phyloP scores from a whole-genome alignment of 2,797 vertebrate genomes.

The Phrynocephalus guinanensis region DNA sequence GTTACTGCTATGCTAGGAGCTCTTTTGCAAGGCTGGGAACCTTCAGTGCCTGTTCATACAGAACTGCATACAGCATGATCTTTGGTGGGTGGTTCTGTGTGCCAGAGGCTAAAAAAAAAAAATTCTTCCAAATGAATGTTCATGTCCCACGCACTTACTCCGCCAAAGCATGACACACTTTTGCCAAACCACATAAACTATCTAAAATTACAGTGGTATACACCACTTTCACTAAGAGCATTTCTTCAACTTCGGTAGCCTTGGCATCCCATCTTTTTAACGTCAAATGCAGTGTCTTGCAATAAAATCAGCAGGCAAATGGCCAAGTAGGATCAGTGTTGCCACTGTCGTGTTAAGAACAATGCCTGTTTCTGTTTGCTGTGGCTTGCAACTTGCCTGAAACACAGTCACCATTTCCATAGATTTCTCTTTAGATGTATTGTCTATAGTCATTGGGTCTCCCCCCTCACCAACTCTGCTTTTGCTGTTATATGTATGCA shows the following conservation, averaged over 20 bases:
- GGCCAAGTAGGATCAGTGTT: neutral
- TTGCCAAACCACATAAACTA: neutral
- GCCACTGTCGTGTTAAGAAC: neutral
- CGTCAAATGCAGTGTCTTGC: neutral
- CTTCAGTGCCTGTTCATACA: neutral
- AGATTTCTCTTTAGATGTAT: neutral
- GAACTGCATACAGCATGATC: neutral
- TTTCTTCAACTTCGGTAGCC: neutral
- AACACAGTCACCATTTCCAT: neutral
- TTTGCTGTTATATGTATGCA: neutral
- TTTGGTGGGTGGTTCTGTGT: neutral
- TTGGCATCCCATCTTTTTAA: neutral
- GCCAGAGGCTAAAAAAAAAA: conserved; percentile 20
- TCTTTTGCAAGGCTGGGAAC: neutral
- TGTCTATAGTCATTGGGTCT: too few species aligned
- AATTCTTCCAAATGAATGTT: neutral
- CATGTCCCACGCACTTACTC: neutral
- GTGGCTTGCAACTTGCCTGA: neutral
- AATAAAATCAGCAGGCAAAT: neutral
- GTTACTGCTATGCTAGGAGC: neutral
- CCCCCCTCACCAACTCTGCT: neutral
- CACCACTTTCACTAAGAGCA: neutral
- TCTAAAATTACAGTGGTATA: neutral
- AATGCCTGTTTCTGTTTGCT: neutral
- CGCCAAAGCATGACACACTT: neutral